phyloP scores from a whole-genome alignment of 2,888 invertebrate species.

The Ceratothoa steindachneri region DNA sequence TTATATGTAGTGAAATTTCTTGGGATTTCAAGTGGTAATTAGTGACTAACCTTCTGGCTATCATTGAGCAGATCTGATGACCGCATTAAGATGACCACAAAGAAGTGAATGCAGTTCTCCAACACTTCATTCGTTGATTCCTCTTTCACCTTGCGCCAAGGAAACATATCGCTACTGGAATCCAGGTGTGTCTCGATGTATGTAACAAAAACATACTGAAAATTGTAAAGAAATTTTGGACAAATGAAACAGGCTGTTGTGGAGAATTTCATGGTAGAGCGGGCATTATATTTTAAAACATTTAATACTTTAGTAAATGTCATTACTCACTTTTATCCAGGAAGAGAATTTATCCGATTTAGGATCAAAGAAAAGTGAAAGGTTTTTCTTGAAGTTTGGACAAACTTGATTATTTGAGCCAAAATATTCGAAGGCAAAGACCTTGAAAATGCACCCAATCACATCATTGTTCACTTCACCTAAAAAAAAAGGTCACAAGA shows the following conservation, averaged over 20 bases:
- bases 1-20: too few relatives aligned
- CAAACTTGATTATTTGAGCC: neutral
- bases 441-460: constrained; percentile 23
- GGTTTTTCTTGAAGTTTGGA: neutral
- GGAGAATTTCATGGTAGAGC: too few relatives aligned
- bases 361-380: neutral
- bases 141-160: neutral
- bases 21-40: too few relatives aligned
- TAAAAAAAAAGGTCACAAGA: neutral
- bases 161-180: neutral
- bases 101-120: constrained; percentile 3
- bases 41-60: constrained; percentile 32
- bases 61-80: constrained; percentile 23
- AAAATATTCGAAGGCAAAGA: constrained; percentile 25
- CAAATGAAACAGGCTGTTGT: too few relatives aligned
- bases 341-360: neutral
- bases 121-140: neutral
- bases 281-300: too few relatives aligned
- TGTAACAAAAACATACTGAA: neutral
- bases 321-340: constrained; percentile 4
- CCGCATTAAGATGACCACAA: constrained; percentile 30
- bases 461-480: constrained; percentile 34
- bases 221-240: neutral
- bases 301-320: too few relatives aligned
- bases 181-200: neutral